Percentiles rank a stretch among this genome's conserved stretches.
These are phyloP conservation scores for Hepsetus odoe DNA, from an alignment of 2,113 vertebrate species.

Conservation along the genomic window DNA sequence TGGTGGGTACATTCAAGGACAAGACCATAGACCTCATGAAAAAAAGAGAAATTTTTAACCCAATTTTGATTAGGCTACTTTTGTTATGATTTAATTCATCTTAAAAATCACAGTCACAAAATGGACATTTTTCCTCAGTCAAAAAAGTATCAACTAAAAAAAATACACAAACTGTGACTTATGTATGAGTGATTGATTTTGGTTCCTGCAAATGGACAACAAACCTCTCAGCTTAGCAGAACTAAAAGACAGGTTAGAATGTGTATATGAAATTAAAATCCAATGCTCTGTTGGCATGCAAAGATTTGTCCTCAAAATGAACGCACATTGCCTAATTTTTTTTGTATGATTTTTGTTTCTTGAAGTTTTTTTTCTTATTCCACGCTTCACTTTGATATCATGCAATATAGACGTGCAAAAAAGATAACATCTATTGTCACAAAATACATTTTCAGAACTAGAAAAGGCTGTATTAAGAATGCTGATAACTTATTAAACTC, in stretches of 20 bases:
- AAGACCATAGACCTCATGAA: slow-evolving; percentile 60
- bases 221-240: slow-evolving; percentile 55
- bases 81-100: slow-evolving; percentile 50
- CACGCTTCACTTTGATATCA: slow-evolving; percentile 80
- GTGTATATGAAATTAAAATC: slow-evolving; percentile 66
- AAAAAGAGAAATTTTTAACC: slow-evolving; percentile 53
- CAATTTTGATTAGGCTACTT: slow-evolving; percentile 35
- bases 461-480: slow-evolving; percentile 82
- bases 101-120: slow-evolving; percentile 60
- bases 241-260: slow-evolving; percentile 61
- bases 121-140: slow-evolving; percentile 40
- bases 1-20: slow-evolving; percentile 75
- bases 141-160: slow-evolving; percentile 1
- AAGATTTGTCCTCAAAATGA: slow-evolving; percentile 74
- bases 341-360: slow-evolving; percentile 64
- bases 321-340: slow-evolving; percentile 71
- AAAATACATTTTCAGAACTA: slow-evolving; percentile 83
- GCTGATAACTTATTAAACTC: slow-evolving; percentile 79
- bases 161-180: slow-evolving; percentile 31
- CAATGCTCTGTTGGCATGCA: slow-evolving; percentile 78
- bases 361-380: slow-evolving; percentile 64
- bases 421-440: slow-evolving; percentile 84
- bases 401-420: slow-evolving; percentile 86
- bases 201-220: slow-evolving; percentile 50
- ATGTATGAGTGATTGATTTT: slow-evolving; percentile 56